phyloP scores from a whole-genome alignment of 2,797 vertebrate genomes.

The Perodicticus potto region DNA sequence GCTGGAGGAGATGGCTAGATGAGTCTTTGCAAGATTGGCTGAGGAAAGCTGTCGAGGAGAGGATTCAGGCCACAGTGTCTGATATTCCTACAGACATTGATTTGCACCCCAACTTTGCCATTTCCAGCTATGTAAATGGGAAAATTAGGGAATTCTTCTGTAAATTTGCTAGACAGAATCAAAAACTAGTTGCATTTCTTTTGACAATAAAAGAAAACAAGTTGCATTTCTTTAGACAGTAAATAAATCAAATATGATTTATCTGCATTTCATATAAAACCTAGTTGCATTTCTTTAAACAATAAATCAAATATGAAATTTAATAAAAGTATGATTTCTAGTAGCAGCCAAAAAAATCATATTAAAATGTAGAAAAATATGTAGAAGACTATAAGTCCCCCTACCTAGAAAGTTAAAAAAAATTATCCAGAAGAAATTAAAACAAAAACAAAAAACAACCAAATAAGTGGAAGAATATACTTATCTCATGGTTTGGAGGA shows the following conservation, averaged over 20 bases:
- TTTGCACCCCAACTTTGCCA: neutral
- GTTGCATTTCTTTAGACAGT: no score
- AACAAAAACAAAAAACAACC: neutral
- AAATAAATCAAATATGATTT: neutral
- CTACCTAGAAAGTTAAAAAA: neutral
- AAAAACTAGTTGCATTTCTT: constrained; percentile 2
- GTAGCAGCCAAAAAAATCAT: neutral
- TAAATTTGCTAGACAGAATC: neutral
- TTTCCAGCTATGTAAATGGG: neutral
- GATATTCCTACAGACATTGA: neutral
- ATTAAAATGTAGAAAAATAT: constrained; percentile 7
- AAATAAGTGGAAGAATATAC: neutral
- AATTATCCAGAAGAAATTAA: neutral
- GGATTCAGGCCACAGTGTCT: neutral
- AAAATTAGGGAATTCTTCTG: neutral
- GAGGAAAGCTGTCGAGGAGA: neutral
- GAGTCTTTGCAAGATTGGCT: neutral
- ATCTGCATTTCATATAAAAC: neutral
- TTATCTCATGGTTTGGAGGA: constrained; percentile 17
- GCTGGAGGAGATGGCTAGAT: neutral
- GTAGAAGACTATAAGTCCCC: neutral
- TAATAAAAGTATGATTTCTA: constrained; percentile 9
- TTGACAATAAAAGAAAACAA: no score
- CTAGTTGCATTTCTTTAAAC: neutral
- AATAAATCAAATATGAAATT: neutral